These are phyloP conservation scores for Helarctos malayanus DNA, from an alignment of 2,797 vertebrate genomes.

Conservation along the genomic window DNA sequence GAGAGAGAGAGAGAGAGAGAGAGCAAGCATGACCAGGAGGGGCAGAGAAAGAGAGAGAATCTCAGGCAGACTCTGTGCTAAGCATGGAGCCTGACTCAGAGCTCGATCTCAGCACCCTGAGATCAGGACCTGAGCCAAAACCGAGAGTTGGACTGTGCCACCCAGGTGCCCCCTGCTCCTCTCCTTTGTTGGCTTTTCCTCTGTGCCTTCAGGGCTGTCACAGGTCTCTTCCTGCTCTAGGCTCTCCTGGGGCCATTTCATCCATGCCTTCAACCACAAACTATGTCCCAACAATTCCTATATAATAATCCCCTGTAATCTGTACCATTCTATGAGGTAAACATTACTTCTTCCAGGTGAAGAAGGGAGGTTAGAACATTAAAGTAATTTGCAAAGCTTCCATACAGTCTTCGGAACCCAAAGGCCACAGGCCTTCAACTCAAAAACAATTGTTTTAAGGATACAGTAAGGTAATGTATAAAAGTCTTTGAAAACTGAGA, in stretches of 20 bases:
- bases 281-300: background rate
- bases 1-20: background rate
- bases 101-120: background rate
- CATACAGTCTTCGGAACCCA: background rate
- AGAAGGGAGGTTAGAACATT: constrained; percentile 15
- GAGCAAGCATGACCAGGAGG: background rate
- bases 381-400: constrained; percentile 9
- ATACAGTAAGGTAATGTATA: background rate
- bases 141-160: background rate
- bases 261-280: background rate
- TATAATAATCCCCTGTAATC: background rate
- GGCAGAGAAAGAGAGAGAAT: background rate
- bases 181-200: background rate
- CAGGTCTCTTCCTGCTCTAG: background rate
- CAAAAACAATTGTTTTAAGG: background rate
- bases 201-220: background rate
- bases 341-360: background rate
- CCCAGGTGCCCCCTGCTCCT: background rate
- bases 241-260: background rate
- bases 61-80: background rate
- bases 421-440: background rate
- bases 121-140: background rate
- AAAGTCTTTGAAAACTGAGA: background rate
- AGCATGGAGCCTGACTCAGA: background rate
- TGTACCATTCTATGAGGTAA: background rate